These are phyloP conservation scores for Patiria miniata DNA, from an alignment of 35 echinoderm and acorn worm genomes.

Conservation along the genomic window DNA sequence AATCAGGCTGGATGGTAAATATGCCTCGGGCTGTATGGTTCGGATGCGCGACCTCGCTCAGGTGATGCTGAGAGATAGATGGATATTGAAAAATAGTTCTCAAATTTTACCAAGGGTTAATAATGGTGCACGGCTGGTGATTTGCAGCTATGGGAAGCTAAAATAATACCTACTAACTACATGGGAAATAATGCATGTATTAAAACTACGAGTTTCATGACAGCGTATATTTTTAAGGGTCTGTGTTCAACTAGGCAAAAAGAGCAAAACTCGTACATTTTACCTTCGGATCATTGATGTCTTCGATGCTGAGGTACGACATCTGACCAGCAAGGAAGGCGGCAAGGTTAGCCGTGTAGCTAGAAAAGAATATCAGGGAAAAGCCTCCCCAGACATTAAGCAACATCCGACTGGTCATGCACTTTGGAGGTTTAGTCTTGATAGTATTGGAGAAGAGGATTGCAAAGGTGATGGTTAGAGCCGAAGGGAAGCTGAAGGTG, in stretches of 20 bases:
- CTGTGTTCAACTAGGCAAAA: neutral
- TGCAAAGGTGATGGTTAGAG: conserved; percentile 61
- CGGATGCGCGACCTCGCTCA: too few species aligned
- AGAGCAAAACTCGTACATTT: too few species aligned
- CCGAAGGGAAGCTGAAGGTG: conserved; percentile 66
- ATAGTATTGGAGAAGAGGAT: conserved; percentile 64
- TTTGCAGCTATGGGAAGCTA: too few species aligned
- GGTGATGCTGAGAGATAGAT: too few species aligned
- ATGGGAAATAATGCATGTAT: neutral
- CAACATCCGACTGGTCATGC: conserved; percentile 64
- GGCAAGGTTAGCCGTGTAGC: conserved; percentile 66
- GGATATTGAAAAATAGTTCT: too few species aligned
- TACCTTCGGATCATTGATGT: conserved; percentile 57
- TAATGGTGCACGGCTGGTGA: too few species aligned
- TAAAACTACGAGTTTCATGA: neutral
- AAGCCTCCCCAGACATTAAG: conserved; percentile 68
- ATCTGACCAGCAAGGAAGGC: conserved; percentile 65
- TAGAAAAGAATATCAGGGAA: conserved; percentile 62
- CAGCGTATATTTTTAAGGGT: neutral
- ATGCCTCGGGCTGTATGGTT: too few species aligned
- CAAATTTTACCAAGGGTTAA: too few species aligned
- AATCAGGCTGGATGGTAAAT: neutral
- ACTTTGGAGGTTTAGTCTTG: conserved; percentile 62
- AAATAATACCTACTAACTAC: too few species aligned
- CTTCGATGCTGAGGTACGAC: conserved; percentile 62